Percentiles rank a stretch among this genome's conserved stretches.
These are phyloP conservation scores for Poicephalus meyeri DNA, from an alignment of 2,113 vertebrate species.

Conservation along the genomic window DNA sequence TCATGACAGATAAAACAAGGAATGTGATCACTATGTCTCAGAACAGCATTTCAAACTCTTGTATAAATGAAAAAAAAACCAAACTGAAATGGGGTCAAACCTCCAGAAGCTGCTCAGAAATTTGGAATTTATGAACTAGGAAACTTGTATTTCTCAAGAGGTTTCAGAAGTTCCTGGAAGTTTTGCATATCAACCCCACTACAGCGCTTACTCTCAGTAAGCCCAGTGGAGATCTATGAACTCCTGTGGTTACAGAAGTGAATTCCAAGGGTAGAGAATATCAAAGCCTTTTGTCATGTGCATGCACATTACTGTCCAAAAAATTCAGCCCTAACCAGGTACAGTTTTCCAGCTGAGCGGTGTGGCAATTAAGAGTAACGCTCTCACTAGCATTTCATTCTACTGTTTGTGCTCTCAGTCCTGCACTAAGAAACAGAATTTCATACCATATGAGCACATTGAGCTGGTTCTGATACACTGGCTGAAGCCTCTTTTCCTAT, in stretches of 20 bases:
- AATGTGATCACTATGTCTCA: neutral
- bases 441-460: neutral
- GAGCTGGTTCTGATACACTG: neutral
- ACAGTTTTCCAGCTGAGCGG: neutral
- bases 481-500: neutral
- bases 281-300: neutral
- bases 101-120: neutral
- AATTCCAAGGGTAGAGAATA: neutral
- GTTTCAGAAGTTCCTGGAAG: neutral
- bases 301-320: neutral
- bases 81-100: neutral
- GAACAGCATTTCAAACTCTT: neutral
- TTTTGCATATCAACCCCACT: neutral
- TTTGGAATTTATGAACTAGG: neutral
- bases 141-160: neutral
- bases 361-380: neutral
- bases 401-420: neutral
- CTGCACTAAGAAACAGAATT: neutral
- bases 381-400: neutral
- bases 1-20: neutral
- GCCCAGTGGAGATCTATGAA: neutral
- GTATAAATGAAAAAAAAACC: fast-evolving
- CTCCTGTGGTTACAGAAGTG: neutral
- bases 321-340: neutral
- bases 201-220: neutral